Evolutionary conservation across 2,888 invertebrate species (phyloP), one percentile per base, ranked within the genome.

Genomic region (Trichacis sp.): DNA sequence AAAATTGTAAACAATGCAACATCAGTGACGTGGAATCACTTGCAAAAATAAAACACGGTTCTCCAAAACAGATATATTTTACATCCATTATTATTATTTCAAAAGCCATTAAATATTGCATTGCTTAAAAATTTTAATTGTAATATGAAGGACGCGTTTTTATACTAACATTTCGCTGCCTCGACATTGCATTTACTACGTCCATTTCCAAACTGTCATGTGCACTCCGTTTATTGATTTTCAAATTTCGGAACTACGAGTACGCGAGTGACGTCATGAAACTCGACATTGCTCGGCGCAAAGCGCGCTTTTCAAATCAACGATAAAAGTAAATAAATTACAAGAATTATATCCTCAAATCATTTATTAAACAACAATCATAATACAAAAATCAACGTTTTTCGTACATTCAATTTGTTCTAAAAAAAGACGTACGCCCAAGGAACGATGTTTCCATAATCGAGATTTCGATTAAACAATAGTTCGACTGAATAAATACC

Each of bases 171-270:
- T 56, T 69, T 64, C 68, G 70, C 73, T 76, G 73, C 79, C 81
- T 82, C 77, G 77, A 75, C 79, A 78, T 78, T 76, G 79, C 78
- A 61, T 53, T 57, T 36, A 18, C 61, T 55, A 62, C 61, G 52
- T 66, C 54, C 54, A 55, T 66, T 66, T 55, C 52, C 66, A 76
- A 78, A 68, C 69, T 69, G 69, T 73, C 73, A 73, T 73, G 69
- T 74, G 71, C 69, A 70, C 73, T 73, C 73, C 77, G 73, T 74
- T 80, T 82, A 82, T 82, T 82, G 82, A 82, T 82, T 82, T 75
- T 77, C 78, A 79, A 73, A 80, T 79, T 81, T 81, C 76, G 77
- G 73, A 71, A 72, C 73, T 75, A 45, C 71, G 64, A 65, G 52
- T 57, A 50, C 59, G 59, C 57, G 64, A 66, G 72, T 78, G 80